A percentile compares a stretch with the other conserved stretches of the same genome.
Evolutionary conservation across 2,113 vertebrate species (phyloP).

Genomic region (Eretmodus cyanostictus): DNA sequence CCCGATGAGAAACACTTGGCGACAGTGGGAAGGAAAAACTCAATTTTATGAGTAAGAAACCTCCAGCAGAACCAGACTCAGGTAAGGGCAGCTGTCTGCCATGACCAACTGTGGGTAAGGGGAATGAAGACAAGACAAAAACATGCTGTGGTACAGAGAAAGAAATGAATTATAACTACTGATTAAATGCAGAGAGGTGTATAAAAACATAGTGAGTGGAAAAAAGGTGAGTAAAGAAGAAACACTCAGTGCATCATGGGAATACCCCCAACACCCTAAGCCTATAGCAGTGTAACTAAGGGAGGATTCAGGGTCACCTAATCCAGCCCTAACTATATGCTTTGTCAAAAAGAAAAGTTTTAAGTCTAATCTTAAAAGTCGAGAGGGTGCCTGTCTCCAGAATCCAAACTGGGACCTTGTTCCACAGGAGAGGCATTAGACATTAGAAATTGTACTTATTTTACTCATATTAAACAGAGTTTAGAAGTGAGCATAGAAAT

Average conservation of each 20-base stretch:
- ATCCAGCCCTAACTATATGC: neutral
- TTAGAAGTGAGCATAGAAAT: neutral
- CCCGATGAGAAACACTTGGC: neutral
- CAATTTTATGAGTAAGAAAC: neutral
- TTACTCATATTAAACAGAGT: neutral
- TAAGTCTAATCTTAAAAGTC: neutral
- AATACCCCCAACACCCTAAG: neutral
- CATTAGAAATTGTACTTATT: neutral
- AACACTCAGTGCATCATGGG: neutral
- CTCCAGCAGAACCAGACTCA: neutral
- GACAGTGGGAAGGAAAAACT: neutral
- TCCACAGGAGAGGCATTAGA: neutral
- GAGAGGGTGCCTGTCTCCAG: neutral
- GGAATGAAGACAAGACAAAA: neutral
- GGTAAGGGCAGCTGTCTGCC: rapidly evolving
- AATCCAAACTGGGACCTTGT: neutral
- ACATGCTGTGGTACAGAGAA: rapidly evolving
- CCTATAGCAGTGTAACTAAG: neutral
- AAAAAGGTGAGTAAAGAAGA: neutral
- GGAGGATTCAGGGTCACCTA: neutral
- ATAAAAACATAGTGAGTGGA: neutral
- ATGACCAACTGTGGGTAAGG: neutral
- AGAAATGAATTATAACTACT: neutral
- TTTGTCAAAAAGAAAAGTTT: neutral
- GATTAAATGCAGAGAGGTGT: neutral